Conservation (phyloP, 2,888 invertebrate species). For the Sphinx pinastri region DNA sequence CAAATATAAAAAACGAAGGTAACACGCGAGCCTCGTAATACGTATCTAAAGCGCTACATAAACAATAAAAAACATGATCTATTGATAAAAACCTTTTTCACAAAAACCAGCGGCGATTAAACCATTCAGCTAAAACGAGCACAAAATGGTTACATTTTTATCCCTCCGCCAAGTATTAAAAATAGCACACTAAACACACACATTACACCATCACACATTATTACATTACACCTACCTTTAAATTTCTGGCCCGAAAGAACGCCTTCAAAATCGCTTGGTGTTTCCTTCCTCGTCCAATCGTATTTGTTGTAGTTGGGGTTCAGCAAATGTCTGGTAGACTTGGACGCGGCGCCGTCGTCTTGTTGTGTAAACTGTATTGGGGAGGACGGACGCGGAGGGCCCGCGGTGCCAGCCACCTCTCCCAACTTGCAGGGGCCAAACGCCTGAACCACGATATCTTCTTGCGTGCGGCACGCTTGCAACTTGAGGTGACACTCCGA, state of each 20-base stretch:
- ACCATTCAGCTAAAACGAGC: too few relatives aligned
- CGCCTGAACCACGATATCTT: conserved; percentile 90
- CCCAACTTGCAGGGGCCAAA: conserved; percentile 90
- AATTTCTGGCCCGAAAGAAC: conserved; percentile 71
- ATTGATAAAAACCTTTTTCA: not conserved
- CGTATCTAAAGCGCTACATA: not conserved
- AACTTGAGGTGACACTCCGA: conserved; percentile 93
- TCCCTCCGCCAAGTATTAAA: too few relatives aligned
- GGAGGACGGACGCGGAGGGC: conserved; percentile 90
- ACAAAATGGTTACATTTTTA: too few relatives aligned
- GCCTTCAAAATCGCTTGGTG: conserved; percentile 75
- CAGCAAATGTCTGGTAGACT: conserved; percentile 91
- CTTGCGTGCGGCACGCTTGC: conserved; percentile 92
- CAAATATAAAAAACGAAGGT: conserved; percentile 29
- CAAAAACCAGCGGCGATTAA: too few relatives aligned
- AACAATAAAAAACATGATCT: not conserved
- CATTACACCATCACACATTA: conserved; percentile 31
- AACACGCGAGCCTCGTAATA: conserved; percentile 33
- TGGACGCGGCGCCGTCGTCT: conserved; percentile 90
- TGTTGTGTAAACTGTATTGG: conserved; percentile 91
- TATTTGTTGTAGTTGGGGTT: conserved; percentile 87
- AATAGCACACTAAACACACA: too few relatives aligned
- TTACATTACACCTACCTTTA: conserved; percentile 63
- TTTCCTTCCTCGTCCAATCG: conserved; percentile 83
- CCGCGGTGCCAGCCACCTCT: conserved; percentile 88